These are phyloP conservation scores for Eutrigla gurnardus DNA, from an alignment of 2,797 vertebrate genomes.

Conservation along the genomic window DNA sequence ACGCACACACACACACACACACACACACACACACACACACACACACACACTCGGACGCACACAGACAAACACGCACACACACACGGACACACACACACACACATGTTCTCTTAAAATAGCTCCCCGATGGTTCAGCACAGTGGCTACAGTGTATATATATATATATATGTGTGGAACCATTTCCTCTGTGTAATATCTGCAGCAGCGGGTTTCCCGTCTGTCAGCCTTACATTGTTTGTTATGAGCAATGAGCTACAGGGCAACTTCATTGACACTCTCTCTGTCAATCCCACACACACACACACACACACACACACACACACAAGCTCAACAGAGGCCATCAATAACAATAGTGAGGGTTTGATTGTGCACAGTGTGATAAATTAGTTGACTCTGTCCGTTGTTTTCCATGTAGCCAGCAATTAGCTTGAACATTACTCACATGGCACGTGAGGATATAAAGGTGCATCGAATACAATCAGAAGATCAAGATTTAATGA, in stretches of 20 bases:
- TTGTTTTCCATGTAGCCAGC: constrained; percentile 40
- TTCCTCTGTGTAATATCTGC: constrained; percentile 50
- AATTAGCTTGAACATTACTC: too few relatives aligned
- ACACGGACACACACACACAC: too few relatives aligned
- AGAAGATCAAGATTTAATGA: too few relatives aligned
- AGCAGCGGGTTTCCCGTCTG: constrained; percentile 30
- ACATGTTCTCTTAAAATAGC: constrained; percentile 35
- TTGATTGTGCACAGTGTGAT: constrained; percentile 53
- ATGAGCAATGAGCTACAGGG: constrained; percentile 30
- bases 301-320: constrained; percentile 7
- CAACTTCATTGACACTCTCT: constrained; percentile 30
- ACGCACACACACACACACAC: too few relatives aligned
- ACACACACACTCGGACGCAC: too few relatives aligned
- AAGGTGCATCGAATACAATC: too few relatives aligned
- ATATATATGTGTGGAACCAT: constrained; percentile 35
- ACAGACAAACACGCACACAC: too few relatives aligned
- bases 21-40: too few relatives aligned
- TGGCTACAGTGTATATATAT: constrained; percentile 37
- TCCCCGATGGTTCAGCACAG: constrained; percentile 30
- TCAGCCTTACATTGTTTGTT: constrained; percentile 27
- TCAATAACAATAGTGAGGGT: constrained; percentile 20
- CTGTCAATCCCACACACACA: constrained; percentile 1
- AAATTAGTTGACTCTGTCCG: constrained; percentile 51
- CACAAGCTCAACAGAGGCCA: constrained; percentile 19
- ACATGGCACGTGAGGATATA: too few relatives aligned